Percentiles rank a stretch among this genome's conserved stretches.
phyloP scores from a whole-genome alignment of 2,888 invertebrate species.

The Tryphoninae sp. region DNA sequence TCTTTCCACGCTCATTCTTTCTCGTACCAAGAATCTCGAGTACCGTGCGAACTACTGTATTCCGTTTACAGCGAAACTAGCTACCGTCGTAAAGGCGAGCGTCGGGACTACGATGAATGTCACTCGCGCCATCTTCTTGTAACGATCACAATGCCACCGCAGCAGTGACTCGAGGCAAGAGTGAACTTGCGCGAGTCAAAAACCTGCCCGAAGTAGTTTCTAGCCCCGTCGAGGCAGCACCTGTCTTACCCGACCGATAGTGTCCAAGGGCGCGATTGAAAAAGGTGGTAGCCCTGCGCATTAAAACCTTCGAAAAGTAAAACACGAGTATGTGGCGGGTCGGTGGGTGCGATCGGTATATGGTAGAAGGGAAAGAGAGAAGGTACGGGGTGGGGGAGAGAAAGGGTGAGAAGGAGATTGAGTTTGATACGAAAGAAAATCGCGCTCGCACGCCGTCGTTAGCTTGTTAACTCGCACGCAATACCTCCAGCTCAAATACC shows the following conservation, averaged over 20 bases:
- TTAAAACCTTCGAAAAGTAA: slow-evolving; percentile 48
- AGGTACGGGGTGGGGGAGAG: background rate
- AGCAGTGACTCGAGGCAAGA: no score
- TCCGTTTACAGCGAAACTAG: no score
- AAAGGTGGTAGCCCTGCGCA: slow-evolving; percentile 45
- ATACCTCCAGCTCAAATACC: slow-evolving; percentile 80
- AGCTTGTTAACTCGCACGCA: slow-evolving; percentile 82
- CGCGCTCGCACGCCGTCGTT: slow-evolving; percentile 81
- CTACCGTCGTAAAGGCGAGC: no score
- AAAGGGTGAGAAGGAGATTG: slow-evolving; percentile 80
- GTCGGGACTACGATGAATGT: no score
- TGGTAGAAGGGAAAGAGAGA: background rate
- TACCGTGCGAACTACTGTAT: no score
- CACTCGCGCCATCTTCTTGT: no score
- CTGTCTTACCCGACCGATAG: slow-evolving; percentile 37
- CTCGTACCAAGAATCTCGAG: no score
- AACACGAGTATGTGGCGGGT: slow-evolving; percentile 49
- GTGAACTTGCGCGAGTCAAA: no score
- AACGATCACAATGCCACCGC: no score
- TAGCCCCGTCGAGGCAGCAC: slow-evolving; percentile 17
- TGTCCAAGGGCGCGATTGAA: slow-evolving; percentile 35
- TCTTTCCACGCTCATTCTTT: no score
- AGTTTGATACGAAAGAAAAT: slow-evolving; percentile 81
- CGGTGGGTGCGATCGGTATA: slow-evolving; percentile 33
- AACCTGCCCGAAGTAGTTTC: background rate